These are phyloP conservation scores for Donacobius atricapilla DNA, from an alignment of 2,113 vertebrate species.

Conservation along the genomic window DNA sequence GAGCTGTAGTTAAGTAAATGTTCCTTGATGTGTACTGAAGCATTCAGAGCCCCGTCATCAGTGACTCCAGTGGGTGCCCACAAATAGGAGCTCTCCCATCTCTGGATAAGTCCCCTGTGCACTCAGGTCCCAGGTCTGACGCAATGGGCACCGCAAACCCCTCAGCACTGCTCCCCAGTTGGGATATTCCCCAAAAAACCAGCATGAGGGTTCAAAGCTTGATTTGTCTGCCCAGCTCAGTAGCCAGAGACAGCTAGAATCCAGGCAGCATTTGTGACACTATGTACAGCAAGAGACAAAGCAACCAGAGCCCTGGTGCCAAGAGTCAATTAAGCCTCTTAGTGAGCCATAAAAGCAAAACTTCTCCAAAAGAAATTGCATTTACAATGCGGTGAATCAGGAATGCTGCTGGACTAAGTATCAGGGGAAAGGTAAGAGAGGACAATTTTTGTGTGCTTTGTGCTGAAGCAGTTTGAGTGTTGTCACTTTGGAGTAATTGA, in stretches of 20 bases:
- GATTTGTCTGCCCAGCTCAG: neutral
- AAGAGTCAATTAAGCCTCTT: neutral
- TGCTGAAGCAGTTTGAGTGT: neutral
- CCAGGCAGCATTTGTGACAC: neutral
- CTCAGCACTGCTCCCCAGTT: neutral
- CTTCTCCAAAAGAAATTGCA: neutral
- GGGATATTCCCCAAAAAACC: neutral
- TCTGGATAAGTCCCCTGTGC: fast-evolving
- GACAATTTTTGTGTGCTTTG: neutral
- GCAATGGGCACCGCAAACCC: neutral
- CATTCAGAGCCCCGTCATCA: neutral
- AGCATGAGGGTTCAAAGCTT: neutral
- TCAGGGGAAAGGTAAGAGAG: neutral
- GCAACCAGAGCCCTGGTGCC: neutral
- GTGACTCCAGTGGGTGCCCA: neutral
- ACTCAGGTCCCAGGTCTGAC: fast-evolving
- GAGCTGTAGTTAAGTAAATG: neutral
- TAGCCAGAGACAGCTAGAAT: neutral
- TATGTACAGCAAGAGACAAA: neutral
- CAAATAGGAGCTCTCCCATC: neutral
- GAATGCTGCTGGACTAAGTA: neutral
- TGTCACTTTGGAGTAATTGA: neutral
- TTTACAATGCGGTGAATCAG: neutral
- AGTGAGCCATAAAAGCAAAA: neutral
- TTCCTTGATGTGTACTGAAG: neutral